Evolutionary conservation across 2,113 vertebrate genomes (phyloP).

Genomic region (Pelvicachromis taeniatus): DNA sequence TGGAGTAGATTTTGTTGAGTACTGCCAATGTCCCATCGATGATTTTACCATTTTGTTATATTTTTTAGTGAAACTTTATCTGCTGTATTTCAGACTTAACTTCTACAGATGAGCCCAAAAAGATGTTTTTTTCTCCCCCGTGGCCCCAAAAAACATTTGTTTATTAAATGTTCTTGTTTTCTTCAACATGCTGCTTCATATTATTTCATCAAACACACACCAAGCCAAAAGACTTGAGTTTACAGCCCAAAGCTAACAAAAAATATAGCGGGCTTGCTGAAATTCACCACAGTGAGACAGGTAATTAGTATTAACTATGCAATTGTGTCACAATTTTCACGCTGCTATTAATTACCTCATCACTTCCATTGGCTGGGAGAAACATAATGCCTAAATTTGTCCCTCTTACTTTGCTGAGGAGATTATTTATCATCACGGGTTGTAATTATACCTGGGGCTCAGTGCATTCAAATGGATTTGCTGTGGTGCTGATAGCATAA

Average conservation of each 20-base stretch:
- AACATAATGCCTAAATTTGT: slow-evolving; percentile 20
- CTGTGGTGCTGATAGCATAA: slow-evolving; percentile 47
- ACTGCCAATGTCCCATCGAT: fast-evolving
- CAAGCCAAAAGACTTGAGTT: not conserved
- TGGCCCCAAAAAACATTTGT: not conserved
- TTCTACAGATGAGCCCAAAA: not conserved
- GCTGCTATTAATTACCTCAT: slow-evolving; percentile 58
- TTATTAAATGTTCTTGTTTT: not conserved
- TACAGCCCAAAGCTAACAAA: not conserved
- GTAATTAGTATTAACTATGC: slow-evolving; percentile 51
- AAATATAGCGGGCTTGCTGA: not conserved
- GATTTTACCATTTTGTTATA: not conserved
- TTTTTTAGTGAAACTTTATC: not conserved
- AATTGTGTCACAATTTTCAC: slow-evolving; percentile 47
- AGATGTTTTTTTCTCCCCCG: not conserved
- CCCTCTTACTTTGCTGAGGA: slow-evolving; percentile 40
- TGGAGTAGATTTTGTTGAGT: not conserved
- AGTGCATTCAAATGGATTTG: slow-evolving; percentile 43
- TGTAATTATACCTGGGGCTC: slow-evolving; percentile 51
- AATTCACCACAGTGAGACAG: slow-evolving; percentile 18
- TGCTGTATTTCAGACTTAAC: not conserved
- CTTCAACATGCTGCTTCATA: not conserved
- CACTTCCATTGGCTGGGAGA: slow-evolving; percentile 14
- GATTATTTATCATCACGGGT: slow-evolving; percentile 51
- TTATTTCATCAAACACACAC: slow-evolving; percentile 40